Base-by-base conservation (phyloP, 1,140 invertebrate species). In the Caerostris extrusa region DNA sequence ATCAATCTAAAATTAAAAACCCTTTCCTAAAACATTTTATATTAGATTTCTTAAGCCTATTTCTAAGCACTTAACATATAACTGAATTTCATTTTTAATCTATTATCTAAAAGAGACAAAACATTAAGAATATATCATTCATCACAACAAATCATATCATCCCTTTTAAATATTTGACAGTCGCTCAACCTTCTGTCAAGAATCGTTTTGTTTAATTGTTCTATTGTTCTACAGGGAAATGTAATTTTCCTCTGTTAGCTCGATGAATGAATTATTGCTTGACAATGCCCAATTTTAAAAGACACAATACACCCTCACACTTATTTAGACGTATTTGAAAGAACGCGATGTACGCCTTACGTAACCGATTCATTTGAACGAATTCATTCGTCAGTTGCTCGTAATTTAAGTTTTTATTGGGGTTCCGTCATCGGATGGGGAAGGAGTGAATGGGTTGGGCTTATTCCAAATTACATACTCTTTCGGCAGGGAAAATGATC, bases 371-470 rank as follows among this genome's bases (percentile, higher is more conserved):
- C 57, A 58, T 60, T 85, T 88, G 64, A 88, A 64, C 55, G 86
- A 88, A 19, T 88, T 64, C 86, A 88, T 88, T 88, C 34, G 50
- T 64, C 86, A 88, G 86, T 50, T 53, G 60, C 60, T 64, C 34
- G 60, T 64, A 64, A 64, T 88, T 61, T 64, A 85, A 55, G 86
- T 88, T 88, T 88, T 88, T 88, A 88, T 88, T 88, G 61, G 58
- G 64, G 86, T 88, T 64, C 61, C 61, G 86, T 88, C 58, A 88
- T 88, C 86, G 60, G 58, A 61, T 57, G 50, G 50, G 50, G 12
- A 87, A 87, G 57, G 60, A 17, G 60, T 53, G 86, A 88, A 88
- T 88, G 14, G 86, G 61, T 14, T 64, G 50, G 56, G 34, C 50
- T 64, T 64, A 64, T 88, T 64, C 86, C 17, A 88, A 67, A 88